Evolutionary conservation across 2,888 invertebrate species (phyloP).

Genomic region (Nomada ruficornis): DNA sequence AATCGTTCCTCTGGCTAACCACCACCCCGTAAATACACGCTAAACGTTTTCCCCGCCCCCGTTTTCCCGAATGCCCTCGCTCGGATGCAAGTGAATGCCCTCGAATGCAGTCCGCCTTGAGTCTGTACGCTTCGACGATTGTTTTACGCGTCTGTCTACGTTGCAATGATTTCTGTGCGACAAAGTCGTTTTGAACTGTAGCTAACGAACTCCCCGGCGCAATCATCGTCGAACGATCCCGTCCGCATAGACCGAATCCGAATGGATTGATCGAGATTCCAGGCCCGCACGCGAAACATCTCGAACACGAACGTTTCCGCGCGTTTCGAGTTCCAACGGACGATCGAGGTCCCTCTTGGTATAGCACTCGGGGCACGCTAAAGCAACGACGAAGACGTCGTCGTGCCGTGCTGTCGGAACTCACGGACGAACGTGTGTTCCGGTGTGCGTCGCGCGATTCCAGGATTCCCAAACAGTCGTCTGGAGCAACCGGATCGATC

Average conservation of each 20-base stretch:
- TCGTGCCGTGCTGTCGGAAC: slow-evolving; percentile 27
- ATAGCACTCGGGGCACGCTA: slow-evolving; percentile 26
- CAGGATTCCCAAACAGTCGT: slow-evolving; percentile 28
- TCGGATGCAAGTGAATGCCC: too few species aligned
- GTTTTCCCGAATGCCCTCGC: neutral
- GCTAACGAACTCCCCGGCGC: neutral
- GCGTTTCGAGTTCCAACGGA: neutral
- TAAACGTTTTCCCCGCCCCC: slow-evolving; percentile 23
- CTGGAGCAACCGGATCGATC: slow-evolving; percentile 42
- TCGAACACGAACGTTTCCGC: slow-evolving; percentile 11
- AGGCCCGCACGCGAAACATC: neutral
- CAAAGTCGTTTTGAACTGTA: neutral
- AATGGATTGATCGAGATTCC: slow-evolving; percentile 8
- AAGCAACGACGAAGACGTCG: neutral
- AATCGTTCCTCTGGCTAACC: slow-evolving; percentile 34
- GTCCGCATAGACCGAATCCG: neutral
- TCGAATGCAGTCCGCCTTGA: slow-evolving; percentile 1
- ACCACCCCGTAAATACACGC: slow-evolving; percentile 24
- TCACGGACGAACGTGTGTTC: slow-evolving; percentile 21
- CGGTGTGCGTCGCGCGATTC: slow-evolving; percentile 26
- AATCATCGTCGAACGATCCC: neutral
- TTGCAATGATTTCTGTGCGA: neutral
- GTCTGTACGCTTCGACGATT: too few species aligned
- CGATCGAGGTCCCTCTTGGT: slow-evolving; percentile 22
- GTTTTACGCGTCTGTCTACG: too few species aligned